These are phyloP conservation scores for Smutsia gigantea DNA, from an alignment of 2,797 vertebrate genomes.

Conservation along the genomic window DNA sequence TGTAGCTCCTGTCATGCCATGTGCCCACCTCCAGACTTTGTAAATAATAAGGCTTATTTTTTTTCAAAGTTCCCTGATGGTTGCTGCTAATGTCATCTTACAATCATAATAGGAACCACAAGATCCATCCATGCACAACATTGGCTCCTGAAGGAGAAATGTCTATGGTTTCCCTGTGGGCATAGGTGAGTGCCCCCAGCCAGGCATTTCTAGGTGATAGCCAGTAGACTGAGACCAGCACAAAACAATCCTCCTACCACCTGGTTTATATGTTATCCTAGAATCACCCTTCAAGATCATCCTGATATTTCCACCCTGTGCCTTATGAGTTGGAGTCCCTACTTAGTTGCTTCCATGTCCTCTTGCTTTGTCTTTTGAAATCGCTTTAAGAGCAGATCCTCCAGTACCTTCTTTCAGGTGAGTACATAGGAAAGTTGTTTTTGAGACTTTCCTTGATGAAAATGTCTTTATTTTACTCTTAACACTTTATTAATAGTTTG, in stretches of 20 bases:
- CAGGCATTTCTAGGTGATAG: background rate
- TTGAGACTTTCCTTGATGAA: background rate
- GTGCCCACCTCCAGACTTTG: background rate
- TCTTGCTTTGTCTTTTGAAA: background rate
- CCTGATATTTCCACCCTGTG: background rate
- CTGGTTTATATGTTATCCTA: background rate
- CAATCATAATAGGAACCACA: background rate
- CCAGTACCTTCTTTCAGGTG: background rate
- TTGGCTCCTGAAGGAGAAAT: background rate
- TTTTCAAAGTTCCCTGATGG: background rate
- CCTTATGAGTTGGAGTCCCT: background rate
- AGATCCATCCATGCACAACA: background rate
- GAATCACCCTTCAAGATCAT: background rate
- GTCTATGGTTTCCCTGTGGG: background rate
- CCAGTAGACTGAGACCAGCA: background rate
- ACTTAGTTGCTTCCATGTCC: background rate
- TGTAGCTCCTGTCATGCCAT: background rate
- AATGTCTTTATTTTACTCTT: background rate
- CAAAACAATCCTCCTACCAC: background rate
- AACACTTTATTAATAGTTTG: background rate
- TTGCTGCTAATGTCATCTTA: background rate
- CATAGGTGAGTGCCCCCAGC: background rate
- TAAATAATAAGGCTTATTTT: background rate
- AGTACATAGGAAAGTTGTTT: background rate
- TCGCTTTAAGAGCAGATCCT: background rate